Evolutionary conservation across 2,113 vertebrate species (phyloP).

Genomic region (Odontophorus gujanensis): DNA sequence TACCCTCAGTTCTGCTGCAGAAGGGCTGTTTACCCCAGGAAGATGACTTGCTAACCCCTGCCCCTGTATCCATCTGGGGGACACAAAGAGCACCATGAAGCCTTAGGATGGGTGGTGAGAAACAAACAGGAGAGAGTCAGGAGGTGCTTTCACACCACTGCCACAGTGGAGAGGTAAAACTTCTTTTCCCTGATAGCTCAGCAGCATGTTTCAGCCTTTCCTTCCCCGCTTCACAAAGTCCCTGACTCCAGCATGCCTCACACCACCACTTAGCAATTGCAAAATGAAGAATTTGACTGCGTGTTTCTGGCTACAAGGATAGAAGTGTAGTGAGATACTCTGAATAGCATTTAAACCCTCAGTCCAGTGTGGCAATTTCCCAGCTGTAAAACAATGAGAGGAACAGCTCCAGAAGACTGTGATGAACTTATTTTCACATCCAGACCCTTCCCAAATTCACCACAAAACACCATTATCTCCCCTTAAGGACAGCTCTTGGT

Average conservation of each 20-base stretch:
- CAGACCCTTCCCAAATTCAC: background rate
- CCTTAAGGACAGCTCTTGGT: background rate
- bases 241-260: background rate
- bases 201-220: background rate
- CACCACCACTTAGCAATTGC: slow-evolving; percentile 24
- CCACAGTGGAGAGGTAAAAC: background rate
- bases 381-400: slow-evolving; percentile 27
- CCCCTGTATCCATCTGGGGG: background rate
- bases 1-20: background rate
- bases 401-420: background rate
- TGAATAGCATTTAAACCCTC: slow-evolving; percentile 27
- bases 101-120: background rate
- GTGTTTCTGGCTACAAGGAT: slow-evolving; percentile 1
- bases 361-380: slow-evolving; percentile 12
- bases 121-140: background rate
- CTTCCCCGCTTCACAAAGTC: background rate
- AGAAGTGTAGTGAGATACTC: background rate
- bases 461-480: background rate
- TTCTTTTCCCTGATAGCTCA: background rate
- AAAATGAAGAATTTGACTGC: slow-evolving; percentile 15
- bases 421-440: background rate
- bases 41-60: background rate
- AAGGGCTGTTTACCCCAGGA: background rate
- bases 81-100: accelerated
- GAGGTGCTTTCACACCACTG: too few species aligned